Evolutionary conservation across 2,888 invertebrate species (phyloP).

Genomic region (Hypselothyrea guttata): DNA sequence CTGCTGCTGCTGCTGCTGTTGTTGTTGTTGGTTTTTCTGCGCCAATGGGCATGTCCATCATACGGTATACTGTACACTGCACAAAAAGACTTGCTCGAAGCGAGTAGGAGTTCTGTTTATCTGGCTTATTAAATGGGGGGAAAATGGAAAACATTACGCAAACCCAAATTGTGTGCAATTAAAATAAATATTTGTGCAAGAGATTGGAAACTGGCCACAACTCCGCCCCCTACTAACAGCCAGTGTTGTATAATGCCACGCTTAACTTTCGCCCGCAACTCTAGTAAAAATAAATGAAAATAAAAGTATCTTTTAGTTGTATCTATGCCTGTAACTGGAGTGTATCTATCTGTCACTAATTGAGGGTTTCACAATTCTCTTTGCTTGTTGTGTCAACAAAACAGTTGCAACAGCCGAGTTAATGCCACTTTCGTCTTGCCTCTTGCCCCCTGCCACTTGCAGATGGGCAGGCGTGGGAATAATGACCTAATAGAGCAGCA

Average conservation of each 20-base stretch:
- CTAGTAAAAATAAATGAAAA: slow-evolving; percentile 7
- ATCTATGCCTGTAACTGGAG: neutral
- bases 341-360: slow-evolving; percentile 39
- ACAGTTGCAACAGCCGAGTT: slow-evolving; percentile 25
- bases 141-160: slow-evolving; percentile 7
- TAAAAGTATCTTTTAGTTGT: slow-evolving; percentile 14
- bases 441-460: slow-evolving; percentile 1
- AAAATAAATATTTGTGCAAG: slow-evolving; percentile 43
- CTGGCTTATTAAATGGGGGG: slow-evolving; percentile 8
- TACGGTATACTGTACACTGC: slow-evolving; percentile 1
- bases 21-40: slow-evolving; percentile 16
- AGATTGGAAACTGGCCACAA: slow-evolving; percentile 19
- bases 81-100: neutral
- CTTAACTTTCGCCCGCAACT: slow-evolving; percentile 36
- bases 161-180: slow-evolving; percentile 9
- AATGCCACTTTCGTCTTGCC: slow-evolving; percentile 3
- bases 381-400: slow-evolving; percentile 38
- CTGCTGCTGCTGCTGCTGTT: slow-evolving; percentile 16
- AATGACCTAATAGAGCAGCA: slow-evolving; percentile 14
- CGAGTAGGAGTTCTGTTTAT: slow-evolving; percentile 29
- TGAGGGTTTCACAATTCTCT: slow-evolving; percentile 37
- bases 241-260: slow-evolving; percentile 12
- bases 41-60: slow-evolving; percentile 6
- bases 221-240: neutral
- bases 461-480: slow-evolving; percentile 22